phyloP scores from a whole-genome alignment of 2,888 invertebrate genomes.

The Pseudococcus viburni region DNA sequence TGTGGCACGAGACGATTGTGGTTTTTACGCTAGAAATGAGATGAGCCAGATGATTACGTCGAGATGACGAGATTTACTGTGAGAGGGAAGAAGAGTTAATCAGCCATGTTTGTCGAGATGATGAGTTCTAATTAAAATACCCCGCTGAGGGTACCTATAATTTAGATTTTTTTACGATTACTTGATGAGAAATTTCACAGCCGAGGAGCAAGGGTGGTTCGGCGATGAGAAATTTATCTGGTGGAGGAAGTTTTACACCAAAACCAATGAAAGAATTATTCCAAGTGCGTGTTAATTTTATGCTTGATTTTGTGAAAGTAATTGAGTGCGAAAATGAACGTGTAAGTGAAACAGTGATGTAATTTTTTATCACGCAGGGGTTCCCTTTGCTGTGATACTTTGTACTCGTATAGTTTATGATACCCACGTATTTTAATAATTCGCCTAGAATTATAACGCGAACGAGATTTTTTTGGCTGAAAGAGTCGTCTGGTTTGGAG shows the following conservation, averaged over 20 bases:
- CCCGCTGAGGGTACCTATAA: constrained; percentile 18
- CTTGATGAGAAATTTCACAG: not conserved
- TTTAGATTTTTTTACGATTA: constrained; percentile 29
- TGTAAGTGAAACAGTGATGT: not conserved
- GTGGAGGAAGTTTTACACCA: not conserved
- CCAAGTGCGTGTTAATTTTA: constrained; percentile 34
- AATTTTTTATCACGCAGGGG: not conserved
- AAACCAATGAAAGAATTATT: constrained; percentile 3
- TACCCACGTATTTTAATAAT: not conserved
- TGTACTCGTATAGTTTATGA: not conserved
- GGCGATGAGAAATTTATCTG: not conserved
- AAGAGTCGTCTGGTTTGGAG: not conserved
- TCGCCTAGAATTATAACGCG: not conserved
- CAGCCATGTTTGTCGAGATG: not conserved
- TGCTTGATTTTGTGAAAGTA: constrained; percentile 31
- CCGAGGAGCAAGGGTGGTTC: not conserved
- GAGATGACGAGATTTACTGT: not conserved
- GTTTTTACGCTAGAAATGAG: constrained; percentile 38
- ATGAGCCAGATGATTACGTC: not conserved
- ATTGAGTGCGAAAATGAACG: constrained; percentile 19
- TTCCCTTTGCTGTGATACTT: not conserved
- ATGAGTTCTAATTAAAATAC: constrained; percentile 8
- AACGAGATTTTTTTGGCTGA: not conserved
- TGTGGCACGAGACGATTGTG: not conserved
- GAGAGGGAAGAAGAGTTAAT: not conserved